phyloP scores from a whole-genome alignment of 2,113 vertebrate species.

The Tretioscincus oriximinensis region DNA sequence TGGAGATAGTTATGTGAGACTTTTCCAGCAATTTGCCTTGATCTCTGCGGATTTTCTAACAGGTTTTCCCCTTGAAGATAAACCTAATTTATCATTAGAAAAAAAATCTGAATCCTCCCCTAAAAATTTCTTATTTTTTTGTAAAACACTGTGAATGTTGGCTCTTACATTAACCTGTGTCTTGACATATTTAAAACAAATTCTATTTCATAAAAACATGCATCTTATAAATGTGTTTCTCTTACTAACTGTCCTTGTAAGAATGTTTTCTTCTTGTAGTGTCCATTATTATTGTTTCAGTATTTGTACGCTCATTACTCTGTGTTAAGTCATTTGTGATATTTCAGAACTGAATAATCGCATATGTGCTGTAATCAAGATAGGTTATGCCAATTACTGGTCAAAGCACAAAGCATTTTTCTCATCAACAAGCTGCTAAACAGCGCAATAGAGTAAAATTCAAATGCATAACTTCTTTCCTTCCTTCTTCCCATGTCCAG shows the following conservation, averaged over 20 bases:
- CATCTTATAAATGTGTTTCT: neutral
- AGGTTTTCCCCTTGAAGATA: conserved; percentile 26
- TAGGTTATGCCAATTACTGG: neutral
- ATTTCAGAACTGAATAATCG: neutral
- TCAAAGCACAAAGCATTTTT: neutral
- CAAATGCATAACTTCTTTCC: neutral
- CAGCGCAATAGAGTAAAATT: neutral
- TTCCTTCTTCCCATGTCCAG: too few relatives aligned
- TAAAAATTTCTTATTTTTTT: neutral
- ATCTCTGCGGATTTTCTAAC: conserved; percentile 25
- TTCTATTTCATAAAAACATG: neutral
- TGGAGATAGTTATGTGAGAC: conserved; percentile 23
- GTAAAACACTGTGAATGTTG: neutral
- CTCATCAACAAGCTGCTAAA: neutral
- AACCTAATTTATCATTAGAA: neutral
- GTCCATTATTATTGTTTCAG: neutral
- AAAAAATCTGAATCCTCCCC: neutral
- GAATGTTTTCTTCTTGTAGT: neutral
- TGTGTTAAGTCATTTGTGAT: neutral
- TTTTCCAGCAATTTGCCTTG: conserved; percentile 45
- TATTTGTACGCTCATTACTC: neutral
- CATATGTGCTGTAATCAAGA: neutral
- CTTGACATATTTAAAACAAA: neutral
- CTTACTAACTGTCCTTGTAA: neutral
- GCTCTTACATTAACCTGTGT: neutral